Evolutionary conservation across 2,797 vertebrate genomes (phyloP).

Genomic region (Todus mexicanus): DNA sequence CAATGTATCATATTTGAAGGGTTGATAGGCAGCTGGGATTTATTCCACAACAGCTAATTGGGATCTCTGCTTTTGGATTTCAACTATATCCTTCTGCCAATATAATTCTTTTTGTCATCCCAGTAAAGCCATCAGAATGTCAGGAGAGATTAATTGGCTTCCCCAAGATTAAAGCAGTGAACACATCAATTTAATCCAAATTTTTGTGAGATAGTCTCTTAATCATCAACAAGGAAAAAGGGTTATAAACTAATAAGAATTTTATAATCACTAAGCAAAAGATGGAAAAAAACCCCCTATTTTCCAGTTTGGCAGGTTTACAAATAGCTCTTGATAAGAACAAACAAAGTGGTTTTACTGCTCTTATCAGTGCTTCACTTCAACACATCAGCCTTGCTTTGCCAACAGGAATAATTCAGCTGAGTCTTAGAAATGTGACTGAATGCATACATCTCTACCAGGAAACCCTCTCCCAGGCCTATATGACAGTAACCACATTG

Average conservation of each 20-base stretch:
- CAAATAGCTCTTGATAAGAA: constrained; percentile 41
- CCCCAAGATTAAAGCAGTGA: background rate
- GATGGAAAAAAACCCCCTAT: background rate
- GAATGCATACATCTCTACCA: background rate
- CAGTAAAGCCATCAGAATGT: constrained; percentile 3
- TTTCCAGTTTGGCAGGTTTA: constrained; percentile 23
- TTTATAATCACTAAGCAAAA: constrained; percentile 3
- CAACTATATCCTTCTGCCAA: background rate
- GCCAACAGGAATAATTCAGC: constrained; percentile 45
- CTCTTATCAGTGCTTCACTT: constrained; percentile 11
- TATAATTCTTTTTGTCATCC: background rate
- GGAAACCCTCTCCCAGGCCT: background rate
- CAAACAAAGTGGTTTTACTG: constrained; percentile 30
- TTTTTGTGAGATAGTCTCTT: background rate
- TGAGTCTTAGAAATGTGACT: background rate
- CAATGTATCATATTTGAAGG: constrained; percentile 19
- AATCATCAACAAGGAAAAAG: background rate
- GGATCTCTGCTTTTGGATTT: constrained; percentile 16
- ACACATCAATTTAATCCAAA: background rate
- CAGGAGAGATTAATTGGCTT: constrained; percentile 22
- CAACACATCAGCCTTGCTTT: constrained; percentile 18
- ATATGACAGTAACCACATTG: background rate
- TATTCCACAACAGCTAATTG: constrained; percentile 33
- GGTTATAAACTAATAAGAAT: background rate
- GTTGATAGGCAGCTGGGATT: constrained; percentile 19